A percentile compares a stretch with the other conserved stretches of the same genome.
phyloP scores from a whole-genome alignment of 35 echinoderm and acorn worm genomes.

The Heliocidaris erythrogramma region DNA sequence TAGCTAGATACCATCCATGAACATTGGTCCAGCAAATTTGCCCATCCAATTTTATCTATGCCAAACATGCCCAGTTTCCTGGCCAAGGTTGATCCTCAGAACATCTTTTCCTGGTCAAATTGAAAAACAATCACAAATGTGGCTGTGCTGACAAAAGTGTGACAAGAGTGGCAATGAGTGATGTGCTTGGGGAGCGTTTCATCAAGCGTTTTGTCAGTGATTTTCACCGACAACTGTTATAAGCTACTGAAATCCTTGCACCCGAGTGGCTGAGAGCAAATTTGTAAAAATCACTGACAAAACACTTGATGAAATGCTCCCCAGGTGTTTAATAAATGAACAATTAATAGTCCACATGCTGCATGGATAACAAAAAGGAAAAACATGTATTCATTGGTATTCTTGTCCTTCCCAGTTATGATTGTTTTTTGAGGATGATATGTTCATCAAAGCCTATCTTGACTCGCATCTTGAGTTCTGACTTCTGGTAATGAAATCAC shows the following conservation, averaged over 20 bases:
- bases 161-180: neutral
- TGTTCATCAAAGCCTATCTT: neutral
- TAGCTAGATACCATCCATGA: neutral
- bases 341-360: neutral
- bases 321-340: neutral
- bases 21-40: neutral
- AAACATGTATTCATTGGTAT: neutral
- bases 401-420: neutral
- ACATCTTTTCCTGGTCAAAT: slow-evolving; percentile 9
- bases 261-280: too few relatives aligned
- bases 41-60: slow-evolving; percentile 1
- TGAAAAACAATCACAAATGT: slow-evolving; percentile 1
- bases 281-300: too few relatives aligned
- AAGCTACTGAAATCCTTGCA: too few relatives aligned
- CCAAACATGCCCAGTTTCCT: neutral
- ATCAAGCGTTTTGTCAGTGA: too few relatives aligned
- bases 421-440: neutral
- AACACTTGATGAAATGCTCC: too few relatives aligned
- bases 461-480: neutral
- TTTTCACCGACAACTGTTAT: too few relatives aligned
- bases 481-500: neutral
- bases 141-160: slow-evolving; percentile 1
- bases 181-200: neutral
- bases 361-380: neutral
- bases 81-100: neutral